Evolutionary conservation across 1,140 invertebrate species (phyloP).

Genomic region (Chrysopa pallens): DNA sequence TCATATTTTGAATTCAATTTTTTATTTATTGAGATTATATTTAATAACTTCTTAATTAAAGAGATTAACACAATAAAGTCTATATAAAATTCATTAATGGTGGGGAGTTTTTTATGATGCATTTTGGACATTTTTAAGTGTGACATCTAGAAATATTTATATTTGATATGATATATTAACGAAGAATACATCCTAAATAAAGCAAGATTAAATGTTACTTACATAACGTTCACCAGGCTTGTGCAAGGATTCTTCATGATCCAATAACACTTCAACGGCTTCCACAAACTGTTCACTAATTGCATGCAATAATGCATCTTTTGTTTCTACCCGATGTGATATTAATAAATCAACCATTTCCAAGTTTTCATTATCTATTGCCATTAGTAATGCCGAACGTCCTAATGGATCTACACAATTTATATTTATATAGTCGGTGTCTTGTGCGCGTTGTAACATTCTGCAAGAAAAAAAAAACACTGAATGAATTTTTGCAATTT

Average conservation of each 20-base stretch:
- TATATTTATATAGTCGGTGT: slow-evolving; percentile 75
- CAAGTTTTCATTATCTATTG: slow-evolving; percentile 97
- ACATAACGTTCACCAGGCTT: slow-evolving; percentile 67
- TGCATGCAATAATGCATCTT: slow-evolving; percentile 87
- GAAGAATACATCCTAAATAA: too few relatives aligned
- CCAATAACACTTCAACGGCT: slow-evolving; percentile 86
- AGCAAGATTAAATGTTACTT: slow-evolving; percentile 20
- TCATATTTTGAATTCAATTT: too few relatives aligned
- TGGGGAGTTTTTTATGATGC: too few relatives aligned
- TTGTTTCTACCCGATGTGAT: slow-evolving; percentile 69
- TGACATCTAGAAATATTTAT: too few relatives aligned
- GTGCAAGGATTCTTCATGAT: slow-evolving; percentile 73
- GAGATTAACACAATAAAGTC: too few relatives aligned
- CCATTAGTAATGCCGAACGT: slow-evolving; percentile 79
- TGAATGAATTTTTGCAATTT: too few relatives aligned
- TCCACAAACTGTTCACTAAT: slow-evolving; percentile 97
- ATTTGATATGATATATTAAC: too few relatives aligned
- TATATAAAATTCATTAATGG: too few relatives aligned
- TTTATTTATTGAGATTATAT: too few relatives aligned
- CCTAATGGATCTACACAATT: slow-evolving; percentile 96
- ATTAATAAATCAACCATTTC: slow-evolving; percentile 96
- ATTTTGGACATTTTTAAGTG: too few relatives aligned
- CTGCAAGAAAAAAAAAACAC: slow-evolving; percentile 23
- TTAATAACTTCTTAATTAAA: too few relatives aligned
- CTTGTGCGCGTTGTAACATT: slow-evolving; percentile 58